phyloP scores from a whole-genome alignment of 2,888 invertebrate genomes.

The Chrysopilus asiliformis region DNA sequence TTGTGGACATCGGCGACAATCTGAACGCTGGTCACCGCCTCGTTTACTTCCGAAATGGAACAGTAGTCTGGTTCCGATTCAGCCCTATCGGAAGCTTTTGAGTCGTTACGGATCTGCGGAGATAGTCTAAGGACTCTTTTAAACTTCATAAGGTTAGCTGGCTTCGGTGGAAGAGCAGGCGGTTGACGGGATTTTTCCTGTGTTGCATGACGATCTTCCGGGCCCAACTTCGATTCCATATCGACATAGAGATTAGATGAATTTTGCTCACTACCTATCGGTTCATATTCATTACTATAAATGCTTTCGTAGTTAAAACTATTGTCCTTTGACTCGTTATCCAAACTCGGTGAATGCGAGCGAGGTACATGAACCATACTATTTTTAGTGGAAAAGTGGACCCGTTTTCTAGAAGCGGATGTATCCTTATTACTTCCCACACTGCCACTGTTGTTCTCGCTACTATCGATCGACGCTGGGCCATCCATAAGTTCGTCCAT shows the following conservation, averaged over 20 bases:
- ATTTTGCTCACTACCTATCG: constrained; percentile 39
- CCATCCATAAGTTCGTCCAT: constrained; percentile 37
- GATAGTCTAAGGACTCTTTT: constrained; percentile 32
- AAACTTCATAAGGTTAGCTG: constrained; percentile 56
- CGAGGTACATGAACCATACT: constrained; percentile 41
- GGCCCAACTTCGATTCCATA: constrained; percentile 43
- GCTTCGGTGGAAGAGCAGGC: constrained; percentile 66
- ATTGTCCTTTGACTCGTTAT: constrained; percentile 22
- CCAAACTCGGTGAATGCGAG: constrained; percentile 15
- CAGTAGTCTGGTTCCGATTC: constrained; percentile 58
- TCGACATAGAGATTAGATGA: constrained; percentile 48
- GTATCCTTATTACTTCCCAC: constrained; percentile 11
- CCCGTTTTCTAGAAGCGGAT: constrained; percentile 37
- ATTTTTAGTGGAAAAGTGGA: constrained; percentile 49
- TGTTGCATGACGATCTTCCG: constrained; percentile 27
- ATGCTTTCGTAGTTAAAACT: constrained; percentile 44
- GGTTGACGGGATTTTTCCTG: constrained; percentile 46
- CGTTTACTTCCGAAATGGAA: constrained; percentile 55
- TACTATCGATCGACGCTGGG: constrained; percentile 17
- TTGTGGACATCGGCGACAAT: constrained; percentile 41
- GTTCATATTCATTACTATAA: constrained; percentile 63
- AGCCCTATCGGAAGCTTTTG: constrained; percentile 17
- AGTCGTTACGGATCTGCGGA: constrained; percentile 31
- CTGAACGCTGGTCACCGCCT: constrained; percentile 34
- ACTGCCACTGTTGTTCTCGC: constrained; percentile 18